These are phyloP conservation scores for Chlorodrepanis virens DNA, from an alignment of 2,113 vertebrate species.

Conservation along the genomic window DNA sequence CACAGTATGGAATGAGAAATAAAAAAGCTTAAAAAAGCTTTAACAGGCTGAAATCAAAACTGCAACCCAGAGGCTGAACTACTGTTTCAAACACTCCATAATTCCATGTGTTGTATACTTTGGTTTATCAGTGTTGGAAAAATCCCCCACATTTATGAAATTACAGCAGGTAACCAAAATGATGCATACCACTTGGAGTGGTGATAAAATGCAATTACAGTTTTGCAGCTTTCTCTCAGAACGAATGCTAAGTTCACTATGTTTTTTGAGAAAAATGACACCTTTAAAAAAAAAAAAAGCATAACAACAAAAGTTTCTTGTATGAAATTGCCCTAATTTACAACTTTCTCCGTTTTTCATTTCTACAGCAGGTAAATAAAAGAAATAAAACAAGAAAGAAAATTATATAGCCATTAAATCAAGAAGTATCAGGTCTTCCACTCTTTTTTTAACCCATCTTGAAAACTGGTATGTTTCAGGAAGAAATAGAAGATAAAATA, in stretches of 20 bases:
- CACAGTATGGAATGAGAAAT: not conserved
- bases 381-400: not conserved
- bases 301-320: not conserved
- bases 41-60: slow-evolving; percentile 3
- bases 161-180: not conserved
- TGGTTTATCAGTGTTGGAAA: not conserved
- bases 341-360: not conserved
- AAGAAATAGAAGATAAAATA: not conserved
- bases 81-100: not conserved
- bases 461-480: not conserved
- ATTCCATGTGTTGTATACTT: not conserved
- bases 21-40: not conserved
- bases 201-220: not conserved
- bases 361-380: not conserved
- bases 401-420: not conserved
- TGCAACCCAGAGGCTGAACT: not conserved
- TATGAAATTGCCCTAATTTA: not conserved
- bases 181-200: not conserved
- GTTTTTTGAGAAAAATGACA: not conserved
- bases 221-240: not conserved
- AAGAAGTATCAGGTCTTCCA: not conserved
- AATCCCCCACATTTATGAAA: not conserved
- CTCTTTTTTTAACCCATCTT: not conserved
- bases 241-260: not conserved
- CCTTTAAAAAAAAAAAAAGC: not conserved